phyloP scores from a whole-genome alignment of 2,888 invertebrate genomes.

The Diloba caeruleocephala region DNA sequence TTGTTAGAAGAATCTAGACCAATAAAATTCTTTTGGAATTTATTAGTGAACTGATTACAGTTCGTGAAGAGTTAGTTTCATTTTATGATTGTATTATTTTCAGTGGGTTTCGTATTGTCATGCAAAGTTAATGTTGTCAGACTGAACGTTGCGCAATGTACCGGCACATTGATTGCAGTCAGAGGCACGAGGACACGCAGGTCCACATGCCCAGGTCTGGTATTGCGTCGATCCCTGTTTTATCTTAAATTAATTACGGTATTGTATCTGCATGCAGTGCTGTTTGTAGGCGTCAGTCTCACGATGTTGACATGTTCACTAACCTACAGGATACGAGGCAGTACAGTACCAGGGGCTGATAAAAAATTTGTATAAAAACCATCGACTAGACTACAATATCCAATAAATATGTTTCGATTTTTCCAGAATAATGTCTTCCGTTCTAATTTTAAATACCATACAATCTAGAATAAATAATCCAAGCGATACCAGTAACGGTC shows the following conservation, averaged over 20 bases:
- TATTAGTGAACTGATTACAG: conserved; percentile 12
- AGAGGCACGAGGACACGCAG: conserved; percentile 12
- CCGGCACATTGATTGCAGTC: conserved; percentile 9
- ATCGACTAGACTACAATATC: conserved; percentile 84
- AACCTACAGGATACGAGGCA: conserved; percentile 59
- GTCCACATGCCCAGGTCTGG: conserved; percentile 61
- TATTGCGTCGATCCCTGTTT: conserved; percentile 81
- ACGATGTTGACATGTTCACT: conserved; percentile 61
- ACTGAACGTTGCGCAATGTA: conserved; percentile 33
- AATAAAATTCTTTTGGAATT: conserved; percentile 6
- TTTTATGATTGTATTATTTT: background rate
- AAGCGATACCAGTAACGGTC: conserved; percentile 73
- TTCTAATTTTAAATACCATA: conserved; percentile 64
- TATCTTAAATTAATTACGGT: conserved; percentile 73
- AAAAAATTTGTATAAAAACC: conserved; percentile 68
- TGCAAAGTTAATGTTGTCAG: conserved; percentile 49
- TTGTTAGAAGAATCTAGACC: conserved; percentile 13
- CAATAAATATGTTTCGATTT: conserved; percentile 76
- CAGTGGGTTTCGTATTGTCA: conserved; percentile 11
- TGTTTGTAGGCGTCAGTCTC: conserved; percentile 75
- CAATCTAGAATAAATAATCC: conserved; percentile 81
- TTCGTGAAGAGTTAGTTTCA: conserved; percentile 1
- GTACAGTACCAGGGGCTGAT: conserved; percentile 57
- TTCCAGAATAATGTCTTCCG: conserved; percentile 63
- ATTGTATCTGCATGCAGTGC: conserved; percentile 55